Base-by-base conservation (phyloP, 2,113 vertebrate species). In the Melanostigma gelatinosum region DNA sequence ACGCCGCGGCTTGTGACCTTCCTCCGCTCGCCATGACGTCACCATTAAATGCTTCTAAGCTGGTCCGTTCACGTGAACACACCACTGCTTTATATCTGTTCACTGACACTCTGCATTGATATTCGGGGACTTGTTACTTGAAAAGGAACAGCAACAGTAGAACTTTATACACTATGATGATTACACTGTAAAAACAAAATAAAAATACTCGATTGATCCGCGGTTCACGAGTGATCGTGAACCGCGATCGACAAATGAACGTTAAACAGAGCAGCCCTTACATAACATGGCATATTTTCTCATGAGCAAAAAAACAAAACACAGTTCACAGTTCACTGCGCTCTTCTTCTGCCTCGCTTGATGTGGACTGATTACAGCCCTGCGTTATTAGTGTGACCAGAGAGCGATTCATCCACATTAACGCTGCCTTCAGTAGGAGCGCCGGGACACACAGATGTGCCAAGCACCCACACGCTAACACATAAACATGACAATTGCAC, bases 181-280 rank as follows among this genome's bases (percentile, higher is more conserved):
- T n/a, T n/a, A n/a, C n/a, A n/a, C n/a, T n/a, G n/a, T n/a, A n/a
- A n/a, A n/a, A n/a, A n/a, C n/a, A n/a, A n/a, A n/a, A n/a, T n/a
- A n/a, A n/a, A n/a, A n/a, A n/a, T n/a, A n/a, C n/a, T n/a, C n/a
- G n/a, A n/a, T n/a, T n/a, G n/a, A n/a, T n/a, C n/a, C n/a, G n/a
- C n/a, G n/a, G n/a, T n/a, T n/a, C n/a, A n/a, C n/a, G n/a, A n/a
- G n/a, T n/a, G n/a, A n/a, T n/a, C n/a, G n/a, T n/a, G n/a, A n/a
- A n/a, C n/a, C n/a, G n/a, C n/a, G n/a, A n/a, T n/a, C n/a, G n/a
- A 82, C 85, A 82, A 92, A 94, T 91, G 74, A 87, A 88, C 89
- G 76, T 67, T 88, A 90, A 88, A 92, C 73, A 85, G 92, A 88
- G 83, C 83, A 42, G 57, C 44, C 22, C 77, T 94, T 94, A 91